Conservation (phyloP, 2,113 vertebrate species). For the Ceyx melanurus region DNA sequence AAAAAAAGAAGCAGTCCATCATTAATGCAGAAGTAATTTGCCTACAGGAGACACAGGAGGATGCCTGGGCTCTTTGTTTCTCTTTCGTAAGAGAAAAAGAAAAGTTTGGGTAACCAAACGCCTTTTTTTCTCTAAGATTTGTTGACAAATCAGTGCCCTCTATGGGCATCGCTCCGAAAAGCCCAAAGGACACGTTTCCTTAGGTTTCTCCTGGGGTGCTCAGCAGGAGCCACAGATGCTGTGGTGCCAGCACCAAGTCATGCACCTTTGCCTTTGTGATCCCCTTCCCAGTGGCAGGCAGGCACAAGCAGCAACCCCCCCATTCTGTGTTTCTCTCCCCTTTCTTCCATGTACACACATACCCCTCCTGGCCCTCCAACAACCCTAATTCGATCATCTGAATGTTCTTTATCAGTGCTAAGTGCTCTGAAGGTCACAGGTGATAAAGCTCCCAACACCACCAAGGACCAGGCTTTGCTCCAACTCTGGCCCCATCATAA, state of each 20-base stretch:
- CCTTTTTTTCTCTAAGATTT: not conserved
- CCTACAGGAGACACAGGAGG: not conserved
- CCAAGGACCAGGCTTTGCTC: slow-evolving; percentile 25
- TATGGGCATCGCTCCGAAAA: not conserved
- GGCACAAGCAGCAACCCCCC: not conserved
- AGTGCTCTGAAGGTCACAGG: slow-evolving; percentile 63
- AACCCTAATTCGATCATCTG: not conserved
- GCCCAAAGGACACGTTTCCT: not conserved
- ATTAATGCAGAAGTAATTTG: not conserved
- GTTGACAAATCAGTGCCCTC: not conserved
- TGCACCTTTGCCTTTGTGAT: not conserved
- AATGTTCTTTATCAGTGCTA: slow-evolving; percentile 39
- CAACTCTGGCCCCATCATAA: slow-evolving; percentile 4
- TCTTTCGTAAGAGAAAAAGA: not conserved
- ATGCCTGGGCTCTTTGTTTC: accelerated
- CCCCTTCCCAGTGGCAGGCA: not conserved
- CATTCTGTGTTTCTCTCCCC: not conserved
- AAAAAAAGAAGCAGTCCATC: slow-evolving; percentile 2
- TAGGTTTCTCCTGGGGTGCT: not conserved
- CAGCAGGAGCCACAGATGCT: accelerated
- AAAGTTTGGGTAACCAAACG: not conserved
- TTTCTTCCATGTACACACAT: accelerated
- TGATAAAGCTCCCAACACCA: not conserved
- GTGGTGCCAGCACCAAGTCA: not conserved
- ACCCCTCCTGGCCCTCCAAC: not conserved